These are phyloP conservation scores for Mesorhabditis sp. DNA, from an alignment of 2,888 invertebrate genomes.

Conservation along the genomic window DNA sequence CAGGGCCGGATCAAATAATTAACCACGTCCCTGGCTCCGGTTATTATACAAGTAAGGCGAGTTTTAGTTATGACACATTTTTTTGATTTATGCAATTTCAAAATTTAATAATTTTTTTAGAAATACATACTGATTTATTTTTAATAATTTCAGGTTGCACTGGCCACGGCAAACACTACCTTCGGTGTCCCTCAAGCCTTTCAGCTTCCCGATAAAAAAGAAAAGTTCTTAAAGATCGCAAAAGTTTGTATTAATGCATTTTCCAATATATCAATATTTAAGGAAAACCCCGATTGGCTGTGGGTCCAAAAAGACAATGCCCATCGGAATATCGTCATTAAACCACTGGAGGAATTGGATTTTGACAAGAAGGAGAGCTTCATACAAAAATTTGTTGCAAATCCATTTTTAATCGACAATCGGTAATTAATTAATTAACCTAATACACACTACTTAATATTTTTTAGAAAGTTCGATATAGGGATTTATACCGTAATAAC, in stretches of 20 bases:
- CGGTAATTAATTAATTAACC: conserved; percentile 60
- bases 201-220: conserved; percentile 74
- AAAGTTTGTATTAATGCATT: not conserved
- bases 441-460: not conserved
- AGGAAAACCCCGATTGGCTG: conserved; percentile 68
- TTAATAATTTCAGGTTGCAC: conserved; percentile 61
- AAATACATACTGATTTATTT: conserved; percentile 2
- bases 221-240: conserved; percentile 63
- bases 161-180: conserved; percentile 75
- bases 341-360: conserved; percentile 71
- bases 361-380: conserved; percentile 73
- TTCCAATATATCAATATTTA: not conserved
- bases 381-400: conserved; percentile 83
- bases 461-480: conserved; percentile 80
- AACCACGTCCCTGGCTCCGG: conserved; percentile 94
- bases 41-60: conserved; percentile 83
- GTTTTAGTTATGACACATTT: not conserved
- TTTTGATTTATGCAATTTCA: not conserved
- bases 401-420: conserved; percentile 83
- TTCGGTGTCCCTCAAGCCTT: conserved; percentile 83
- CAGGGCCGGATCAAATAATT: conserved; percentile 74
- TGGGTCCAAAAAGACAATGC: conserved; percentile 90
- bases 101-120: not conserved
- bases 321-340: conserved; percentile 77
- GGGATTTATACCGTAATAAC: conserved; percentile 88